A percentile compares a stretch with the other conserved stretches of the same genome.
Evolutionary conservation across 2,888 invertebrate species (phyloP).

Genomic region (Lasius fuliginosus): DNA sequence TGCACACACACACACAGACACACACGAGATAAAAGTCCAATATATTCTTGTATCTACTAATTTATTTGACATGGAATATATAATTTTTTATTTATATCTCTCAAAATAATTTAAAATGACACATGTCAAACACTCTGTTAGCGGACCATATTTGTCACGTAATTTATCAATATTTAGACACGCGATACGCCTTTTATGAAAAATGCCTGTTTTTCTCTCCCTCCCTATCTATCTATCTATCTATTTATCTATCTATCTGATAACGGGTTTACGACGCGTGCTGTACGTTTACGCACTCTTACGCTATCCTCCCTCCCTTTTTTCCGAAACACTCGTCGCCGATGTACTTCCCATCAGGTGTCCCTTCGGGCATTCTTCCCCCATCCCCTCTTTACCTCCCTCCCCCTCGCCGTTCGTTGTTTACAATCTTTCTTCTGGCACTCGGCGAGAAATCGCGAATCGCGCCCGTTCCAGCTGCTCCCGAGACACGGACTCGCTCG

Average conservation of each 20-base stretch:
- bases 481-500: not conserved
- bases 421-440: slow-evolving; percentile 41
- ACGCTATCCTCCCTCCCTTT: not conserved
- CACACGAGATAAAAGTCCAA: not conserved
- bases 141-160: not conserved
- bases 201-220: not conserved
- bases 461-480: slow-evolving; percentile 14
- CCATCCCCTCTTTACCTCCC: not conserved
- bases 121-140: not conserved
- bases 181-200: not conserved
- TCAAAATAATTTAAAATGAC: not conserved
- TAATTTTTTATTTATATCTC: not conserved
- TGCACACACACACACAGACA: not conserved
- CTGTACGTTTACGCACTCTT: slow-evolving; percentile 63
- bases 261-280: slow-evolving; percentile 33
- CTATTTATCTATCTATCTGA: not conserved
- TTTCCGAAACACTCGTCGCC: not conserved
- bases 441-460: slow-evolving; percentile 34
- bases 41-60: not conserved
- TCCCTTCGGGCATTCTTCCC: slow-evolving; percentile 24
- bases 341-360: slow-evolving; percentile 33
- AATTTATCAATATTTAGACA: slow-evolving; percentile 1
- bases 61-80: not conserved
- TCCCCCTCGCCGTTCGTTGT: slow-evolving; percentile 12
- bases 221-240: not conserved